These are phyloP conservation scores for Mizuhopecten yessoensis DNA, from an alignment of 1,140 invertebrate genomes.

Conservation along the genomic window DNA sequence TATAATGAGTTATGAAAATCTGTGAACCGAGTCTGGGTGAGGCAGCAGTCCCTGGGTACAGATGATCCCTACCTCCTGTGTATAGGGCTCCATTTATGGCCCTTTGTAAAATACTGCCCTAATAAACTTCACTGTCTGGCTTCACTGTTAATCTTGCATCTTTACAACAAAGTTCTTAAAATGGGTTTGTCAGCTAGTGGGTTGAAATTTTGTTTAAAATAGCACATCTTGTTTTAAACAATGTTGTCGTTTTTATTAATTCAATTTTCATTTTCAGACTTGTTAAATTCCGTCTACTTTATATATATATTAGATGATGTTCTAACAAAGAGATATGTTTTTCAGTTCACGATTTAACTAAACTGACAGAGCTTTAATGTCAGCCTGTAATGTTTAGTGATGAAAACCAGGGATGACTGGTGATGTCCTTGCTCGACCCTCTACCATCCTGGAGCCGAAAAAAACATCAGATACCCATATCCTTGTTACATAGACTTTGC, in stretches of 20 bases:
- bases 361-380: neutral
- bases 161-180: neutral
- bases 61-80: neutral
- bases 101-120: neutral
- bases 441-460: constrained; percentile 18
- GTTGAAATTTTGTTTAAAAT: neutral
- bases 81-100: neutral
- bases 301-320: no score
- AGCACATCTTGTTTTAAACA: no score
- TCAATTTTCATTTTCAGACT: no score
- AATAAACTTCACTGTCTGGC: neutral
- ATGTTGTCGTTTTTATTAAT: no score
- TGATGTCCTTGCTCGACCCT: neutral
- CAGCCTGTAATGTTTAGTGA: neutral
- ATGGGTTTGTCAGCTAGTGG: neutral
- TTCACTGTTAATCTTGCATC: neutral
- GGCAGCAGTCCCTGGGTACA: neutral
- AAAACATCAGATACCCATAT: constrained; percentile 28
- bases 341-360: neutral
- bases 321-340: no score
- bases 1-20: constrained; percentile 39
- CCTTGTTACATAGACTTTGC: neutral
- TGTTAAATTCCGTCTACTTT: no score
- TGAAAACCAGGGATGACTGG: neutral
- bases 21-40: constrained; percentile 8